Conservation (phyloP, 2,113 vertebrate species). For the Pan paniscus region DNA sequence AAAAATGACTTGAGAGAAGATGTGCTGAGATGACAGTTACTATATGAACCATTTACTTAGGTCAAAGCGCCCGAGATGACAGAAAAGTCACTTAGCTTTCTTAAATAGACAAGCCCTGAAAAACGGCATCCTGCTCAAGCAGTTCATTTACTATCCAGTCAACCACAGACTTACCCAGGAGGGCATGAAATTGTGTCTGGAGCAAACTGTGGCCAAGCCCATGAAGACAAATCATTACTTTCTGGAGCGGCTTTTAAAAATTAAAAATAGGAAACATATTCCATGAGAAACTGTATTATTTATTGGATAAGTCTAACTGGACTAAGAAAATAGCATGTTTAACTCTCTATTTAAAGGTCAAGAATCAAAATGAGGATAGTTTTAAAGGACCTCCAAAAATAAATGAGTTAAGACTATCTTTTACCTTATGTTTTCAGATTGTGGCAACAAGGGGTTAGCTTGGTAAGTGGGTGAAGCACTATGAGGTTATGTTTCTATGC, state of each 20-base stretch:
- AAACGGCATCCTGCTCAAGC: not conserved
- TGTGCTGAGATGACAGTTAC: not conserved
- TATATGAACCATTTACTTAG: not conserved
- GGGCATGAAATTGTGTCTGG: constrained; percentile 49
- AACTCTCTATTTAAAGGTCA: constrained; percentile 6
- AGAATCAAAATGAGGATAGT: not conserved
- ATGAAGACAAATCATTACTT: constrained; percentile 11
- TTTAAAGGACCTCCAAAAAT: constrained; percentile 35
- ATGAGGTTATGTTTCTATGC: not conserved
- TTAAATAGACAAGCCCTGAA: not conserved
- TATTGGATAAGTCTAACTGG: not conserved
- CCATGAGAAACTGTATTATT: not conserved
- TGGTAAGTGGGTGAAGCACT: not conserved
- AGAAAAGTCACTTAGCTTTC: not conserved
- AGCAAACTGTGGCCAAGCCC: not conserved
- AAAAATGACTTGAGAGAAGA: not conserved
- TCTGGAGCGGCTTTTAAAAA: constrained; percentile 28
- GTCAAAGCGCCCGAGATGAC: not conserved
- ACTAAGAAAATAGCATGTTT: constrained; percentile 33
- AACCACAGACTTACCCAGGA: not conserved
- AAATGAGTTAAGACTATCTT: not conserved
- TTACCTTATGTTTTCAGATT: not conserved
- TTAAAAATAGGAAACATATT: constrained; percentile 35
- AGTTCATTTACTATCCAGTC: constrained; percentile 14
- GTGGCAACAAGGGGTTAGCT: not conserved